Base-by-base conservation (phyloP, 2,888 invertebrate genomes). In the Temnothorax rugatulus region DNA sequence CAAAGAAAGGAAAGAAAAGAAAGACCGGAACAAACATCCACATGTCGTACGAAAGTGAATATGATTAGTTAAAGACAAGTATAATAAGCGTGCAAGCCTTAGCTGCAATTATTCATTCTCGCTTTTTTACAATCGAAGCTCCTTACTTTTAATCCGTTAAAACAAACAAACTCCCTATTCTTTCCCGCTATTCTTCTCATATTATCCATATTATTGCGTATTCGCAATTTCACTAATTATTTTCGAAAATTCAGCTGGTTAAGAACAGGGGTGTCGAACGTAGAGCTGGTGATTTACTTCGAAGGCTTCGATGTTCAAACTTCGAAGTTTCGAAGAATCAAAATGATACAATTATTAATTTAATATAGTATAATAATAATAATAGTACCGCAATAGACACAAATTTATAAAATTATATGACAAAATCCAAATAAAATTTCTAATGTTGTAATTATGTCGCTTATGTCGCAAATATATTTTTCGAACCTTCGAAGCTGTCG, bases 41-140 rank as follows among this genome's bases (percentile, higher is more conserved):
- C 64, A 69, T 41, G 75, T 77, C 41, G 38, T 82, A 85, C 54
- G 81, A 84, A 85, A 86, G 73, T 83, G 84, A 90, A 85, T 64
- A 77, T 29, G 77, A 73, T 38, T 77, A 44, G 79, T 34, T 59
- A 59, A 71, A 73, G 47, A 59, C 47, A 77, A 54, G 15, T 15
- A 66, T 71, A 44, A 44, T 47, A 66, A 76, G 13, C 41, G 25
- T 52, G 52, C 68, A 18, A 41, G 29, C 41, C 13, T 66, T 29
- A 77, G 13, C 52, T 66, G 50, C 21, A 13, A 66, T 66, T 66
- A 66, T 18, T 34, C 18, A 50, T 47, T 64, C 15, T 63, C 21
- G 11, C 34, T 63, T 21, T 71, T 47, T 9, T 29, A 41, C 13
- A 73, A 18, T 73, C 18, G 18, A 25, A 57, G 11, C 59, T 57